Conservation (phyloP, 2,888 invertebrate genomes). For the Acanthosoma haemorrhoidale region DNA sequence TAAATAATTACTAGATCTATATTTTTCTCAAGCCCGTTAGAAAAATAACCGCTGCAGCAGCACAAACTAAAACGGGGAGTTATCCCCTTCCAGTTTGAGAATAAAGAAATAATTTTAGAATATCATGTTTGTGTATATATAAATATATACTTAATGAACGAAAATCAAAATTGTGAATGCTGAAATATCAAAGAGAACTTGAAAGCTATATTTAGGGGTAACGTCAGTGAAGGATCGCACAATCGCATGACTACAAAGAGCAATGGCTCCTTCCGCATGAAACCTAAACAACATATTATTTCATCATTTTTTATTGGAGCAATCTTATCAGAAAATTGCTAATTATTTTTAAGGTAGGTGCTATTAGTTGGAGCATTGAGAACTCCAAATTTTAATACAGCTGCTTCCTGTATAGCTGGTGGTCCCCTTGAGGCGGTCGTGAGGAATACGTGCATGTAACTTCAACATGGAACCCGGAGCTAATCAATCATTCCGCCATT, state of each 20-base stretch:
- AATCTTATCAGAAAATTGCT: neutral
- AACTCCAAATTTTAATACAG: neutral
- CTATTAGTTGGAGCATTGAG: neutral
- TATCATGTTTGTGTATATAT: too few relatives aligned
- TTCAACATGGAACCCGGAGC: conserved; percentile 14
- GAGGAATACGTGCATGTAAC: conserved; percentile 15
- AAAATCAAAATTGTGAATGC: too few relatives aligned
- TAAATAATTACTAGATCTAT: too few relatives aligned
- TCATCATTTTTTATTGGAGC: too few relatives aligned
- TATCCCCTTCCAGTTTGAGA: too few relatives aligned
- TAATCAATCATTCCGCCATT: conserved; percentile 23
- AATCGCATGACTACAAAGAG: neutral
- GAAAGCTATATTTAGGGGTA: too few relatives aligned
- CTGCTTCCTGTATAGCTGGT: neutral
- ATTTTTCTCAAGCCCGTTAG: too few relatives aligned
- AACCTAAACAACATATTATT: neutral
- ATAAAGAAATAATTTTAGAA: too few relatives aligned
- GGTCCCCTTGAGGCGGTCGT: conserved; percentile 1
- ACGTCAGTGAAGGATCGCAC: neutral
- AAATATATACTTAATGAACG: too few relatives aligned
- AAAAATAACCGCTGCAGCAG: too few relatives aligned
- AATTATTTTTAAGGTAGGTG: neutral
- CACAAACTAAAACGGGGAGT: too few relatives aligned
- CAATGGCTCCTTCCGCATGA: neutral
- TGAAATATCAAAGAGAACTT: too few relatives aligned